Conservation (phyloP, 2,888 invertebrate species). For the Volucella bombylans region DNA sequence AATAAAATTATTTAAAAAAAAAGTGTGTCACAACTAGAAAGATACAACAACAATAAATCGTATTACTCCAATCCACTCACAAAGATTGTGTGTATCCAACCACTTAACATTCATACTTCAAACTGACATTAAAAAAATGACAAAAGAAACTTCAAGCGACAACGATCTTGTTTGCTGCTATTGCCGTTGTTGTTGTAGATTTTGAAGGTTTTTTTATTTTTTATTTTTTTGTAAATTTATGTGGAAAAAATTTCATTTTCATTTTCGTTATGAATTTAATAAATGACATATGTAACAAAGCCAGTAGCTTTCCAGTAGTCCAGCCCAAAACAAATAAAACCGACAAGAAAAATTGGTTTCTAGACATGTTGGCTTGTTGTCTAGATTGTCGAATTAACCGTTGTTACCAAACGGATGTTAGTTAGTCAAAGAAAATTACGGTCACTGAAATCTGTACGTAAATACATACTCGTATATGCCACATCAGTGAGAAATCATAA, state of each 20-base stretch:
- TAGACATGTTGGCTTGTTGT: too few species aligned
- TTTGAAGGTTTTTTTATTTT: too few species aligned
- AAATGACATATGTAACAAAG: neutral
- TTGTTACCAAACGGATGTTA: slow-evolving; percentile 7
- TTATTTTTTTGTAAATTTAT: too few species aligned
- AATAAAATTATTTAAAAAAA: slow-evolving; percentile 15
- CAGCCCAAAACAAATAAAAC: too few species aligned
- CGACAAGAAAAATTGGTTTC: too few species aligned
- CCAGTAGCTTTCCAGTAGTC: too few species aligned
- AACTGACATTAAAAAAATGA: slow-evolving; percentile 22
- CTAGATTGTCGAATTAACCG: neutral
- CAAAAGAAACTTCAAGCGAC: slow-evolving; percentile 40
- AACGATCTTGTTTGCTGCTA: slow-evolving; percentile 5
- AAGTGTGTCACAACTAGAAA: slow-evolving; percentile 49
- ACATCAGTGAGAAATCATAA: slow-evolving; percentile 3
- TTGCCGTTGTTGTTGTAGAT: too few species aligned
- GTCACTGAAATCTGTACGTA: slow-evolving; percentile 46
- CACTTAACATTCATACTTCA: slow-evolving; percentile 52
- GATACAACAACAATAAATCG: neutral
- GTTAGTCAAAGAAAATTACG: slow-evolving; percentile 33
- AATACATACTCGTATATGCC: neutral
- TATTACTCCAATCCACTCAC: too few species aligned
- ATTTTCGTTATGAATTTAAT: slow-evolving; percentile 6
- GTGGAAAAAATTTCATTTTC: slow-evolving; percentile 6
- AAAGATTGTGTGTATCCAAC: neutral